Evolutionary conservation across 2,113 vertebrate species (phyloP).

Genomic region (Lanius ludovicianus): DNA sequence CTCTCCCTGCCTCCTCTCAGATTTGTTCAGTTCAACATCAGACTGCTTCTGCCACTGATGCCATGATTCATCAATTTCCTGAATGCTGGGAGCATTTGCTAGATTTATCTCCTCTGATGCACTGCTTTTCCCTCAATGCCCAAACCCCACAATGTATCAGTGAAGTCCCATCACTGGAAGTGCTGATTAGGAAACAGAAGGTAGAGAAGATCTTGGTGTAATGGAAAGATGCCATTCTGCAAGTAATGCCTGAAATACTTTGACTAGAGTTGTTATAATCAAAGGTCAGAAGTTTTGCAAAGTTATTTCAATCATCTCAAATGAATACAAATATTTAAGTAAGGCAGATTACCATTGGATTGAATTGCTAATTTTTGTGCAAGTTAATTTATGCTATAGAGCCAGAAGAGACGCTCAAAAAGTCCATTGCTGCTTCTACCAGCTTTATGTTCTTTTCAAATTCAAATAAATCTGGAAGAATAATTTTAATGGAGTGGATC

Average conservation of each 20-base stretch:
- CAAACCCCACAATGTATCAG: neutral
- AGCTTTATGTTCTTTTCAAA: neutral
- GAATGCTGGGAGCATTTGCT: neutral
- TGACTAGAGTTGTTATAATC: neutral
- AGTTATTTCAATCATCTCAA: neutral
- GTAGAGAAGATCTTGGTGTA: neutral
- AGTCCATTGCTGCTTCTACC: neutral
- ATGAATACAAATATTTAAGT: neutral
- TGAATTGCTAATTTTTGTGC: neutral
- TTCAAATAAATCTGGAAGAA: slow-evolving; percentile 5
- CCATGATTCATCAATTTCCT: neutral
- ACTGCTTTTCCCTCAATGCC: neutral
- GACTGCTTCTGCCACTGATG: neutral
- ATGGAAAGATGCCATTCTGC: neutral
- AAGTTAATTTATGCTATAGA: neutral
- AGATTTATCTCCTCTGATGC: neutral
- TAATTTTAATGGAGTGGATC: neutral
- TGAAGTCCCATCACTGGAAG: neutral
- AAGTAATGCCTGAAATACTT: neutral
- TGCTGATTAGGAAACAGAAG: neutral
- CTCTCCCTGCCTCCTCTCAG: neutral
- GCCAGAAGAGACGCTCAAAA: neutral
- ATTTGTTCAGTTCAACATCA: neutral
- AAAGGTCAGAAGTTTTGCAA: neutral
- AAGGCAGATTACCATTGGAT: neutral